These are phyloP conservation scores for Andrena bucephala DNA, from an alignment of 2,888 invertebrate genomes.

Conservation along the genomic window DNA sequence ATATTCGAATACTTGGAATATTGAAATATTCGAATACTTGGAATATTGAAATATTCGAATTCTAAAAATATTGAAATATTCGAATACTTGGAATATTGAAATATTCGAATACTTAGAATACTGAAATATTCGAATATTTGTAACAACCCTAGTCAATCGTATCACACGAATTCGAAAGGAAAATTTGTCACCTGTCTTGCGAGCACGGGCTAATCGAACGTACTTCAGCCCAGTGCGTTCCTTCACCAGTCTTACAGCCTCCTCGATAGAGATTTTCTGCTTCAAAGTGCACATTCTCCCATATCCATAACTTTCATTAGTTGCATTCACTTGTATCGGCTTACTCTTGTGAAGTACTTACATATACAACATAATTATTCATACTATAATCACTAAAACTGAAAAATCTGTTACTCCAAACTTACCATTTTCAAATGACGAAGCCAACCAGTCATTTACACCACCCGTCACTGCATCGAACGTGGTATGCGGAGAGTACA, in stretches of 20 bases:
- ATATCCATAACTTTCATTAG: conserved; percentile 84
- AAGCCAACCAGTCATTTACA: conserved; percentile 97
- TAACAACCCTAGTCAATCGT: no score
- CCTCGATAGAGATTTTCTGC: conserved; percentile 86
- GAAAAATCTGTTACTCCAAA: neutral
- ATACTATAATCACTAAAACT: neutral
- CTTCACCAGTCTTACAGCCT: conserved; percentile 90
- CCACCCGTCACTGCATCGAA: conserved; percentile 94
- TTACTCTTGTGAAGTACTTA: conserved; percentile 73
- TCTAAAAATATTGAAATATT: no score
- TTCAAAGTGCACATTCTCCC: conserved; percentile 87
- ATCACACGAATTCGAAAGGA: neutral
- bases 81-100: no score
- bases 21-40: no score
- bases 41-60: no score
- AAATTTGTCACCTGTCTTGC: conserved; percentile 78
- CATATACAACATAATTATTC: conserved; percentile 33
- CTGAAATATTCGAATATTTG: neutral
- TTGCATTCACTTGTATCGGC: conserved; percentile 78
- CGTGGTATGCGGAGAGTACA: conserved; percentile 97
- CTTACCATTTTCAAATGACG: conserved; percentile 86
- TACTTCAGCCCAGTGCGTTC: conserved; percentile 89
- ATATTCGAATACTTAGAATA: no score
- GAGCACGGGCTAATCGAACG: conserved; percentile 91
- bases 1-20: no score